Conservation (phyloP, 1,140 invertebrate genomes). For the Conus ventricosus region DNA sequence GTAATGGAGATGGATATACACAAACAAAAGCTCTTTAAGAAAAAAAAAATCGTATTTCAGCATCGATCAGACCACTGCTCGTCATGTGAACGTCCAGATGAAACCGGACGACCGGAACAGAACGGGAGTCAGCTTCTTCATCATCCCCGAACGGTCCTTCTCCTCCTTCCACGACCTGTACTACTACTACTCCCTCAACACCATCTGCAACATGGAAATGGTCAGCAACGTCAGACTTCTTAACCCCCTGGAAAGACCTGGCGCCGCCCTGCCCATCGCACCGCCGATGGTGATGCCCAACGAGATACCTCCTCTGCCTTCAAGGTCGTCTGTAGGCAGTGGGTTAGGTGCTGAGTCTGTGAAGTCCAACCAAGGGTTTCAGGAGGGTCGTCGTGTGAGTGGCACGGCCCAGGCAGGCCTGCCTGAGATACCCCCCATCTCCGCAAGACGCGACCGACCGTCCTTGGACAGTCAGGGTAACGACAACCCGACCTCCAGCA, state of each 20-base stretch:
- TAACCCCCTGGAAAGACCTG: conserved; percentile 8
- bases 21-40: no score
- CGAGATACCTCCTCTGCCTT: not conserved
- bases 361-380: not conserved
- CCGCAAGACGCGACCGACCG: not conserved
- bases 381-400: not conserved
- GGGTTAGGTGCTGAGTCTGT: not conserved
- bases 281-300: not conserved
- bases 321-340: not conserved
- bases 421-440: not conserved
- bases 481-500: not conserved
- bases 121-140: not conserved
- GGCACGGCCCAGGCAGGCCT: not conserved
- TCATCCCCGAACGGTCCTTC: conserved; percentile 14
- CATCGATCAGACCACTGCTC: not conserved
- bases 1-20: no score
- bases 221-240: conserved; percentile 17
- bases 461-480: conserved; percentile 27
- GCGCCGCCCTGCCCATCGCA: not conserved
- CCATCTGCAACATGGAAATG: conserved; percentile 20
- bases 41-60: not conserved
- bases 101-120: not conserved
- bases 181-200: conserved; percentile 1
- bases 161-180: conserved; percentile 23
- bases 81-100: conserved; percentile 25